Evolutionary conservation across 2,888 invertebrate genomes (phyloP).

Genomic region (Pelosia muscerda): DNA sequence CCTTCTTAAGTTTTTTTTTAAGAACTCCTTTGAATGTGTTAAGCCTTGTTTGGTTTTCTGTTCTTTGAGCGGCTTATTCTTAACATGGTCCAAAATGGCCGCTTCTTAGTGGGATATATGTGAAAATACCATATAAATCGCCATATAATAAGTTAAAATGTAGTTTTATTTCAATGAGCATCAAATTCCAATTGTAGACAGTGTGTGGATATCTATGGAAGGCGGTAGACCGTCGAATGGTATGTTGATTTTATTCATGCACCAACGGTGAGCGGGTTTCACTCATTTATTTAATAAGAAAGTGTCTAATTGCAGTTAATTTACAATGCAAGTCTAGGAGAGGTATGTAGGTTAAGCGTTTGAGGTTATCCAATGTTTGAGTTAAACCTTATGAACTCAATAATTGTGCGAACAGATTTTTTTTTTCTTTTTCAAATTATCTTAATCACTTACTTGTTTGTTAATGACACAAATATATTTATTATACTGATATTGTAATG

Average conservation of each 20-base stretch:
- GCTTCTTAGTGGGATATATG: too few species aligned
- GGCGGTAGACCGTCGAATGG: constrained; percentile 27
- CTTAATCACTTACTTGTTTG: background rate
- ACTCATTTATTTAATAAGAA: constrained; percentile 64
- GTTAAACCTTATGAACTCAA: constrained; percentile 7
- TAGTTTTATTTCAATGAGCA: too few species aligned
- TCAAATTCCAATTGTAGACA: too few species aligned
- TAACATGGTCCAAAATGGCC: too few species aligned
- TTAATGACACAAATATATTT: background rate
- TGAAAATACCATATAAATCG: too few species aligned
- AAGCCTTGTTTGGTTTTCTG: too few species aligned
- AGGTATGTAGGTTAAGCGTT: constrained; percentile 16
- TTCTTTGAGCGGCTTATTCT: too few species aligned
- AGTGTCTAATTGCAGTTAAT: constrained; percentile 60
- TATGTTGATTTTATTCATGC: constrained; percentile 59
- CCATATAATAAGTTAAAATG: too few species aligned
- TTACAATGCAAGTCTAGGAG: constrained; percentile 28
- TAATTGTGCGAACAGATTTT: background rate
- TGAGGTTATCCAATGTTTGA: background rate
- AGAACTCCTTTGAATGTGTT: too few species aligned
- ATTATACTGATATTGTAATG: background rate
- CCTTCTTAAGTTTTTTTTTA: too few species aligned
- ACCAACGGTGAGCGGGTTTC: constrained; percentile 58
- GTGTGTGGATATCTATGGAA: constrained; percentile 15
- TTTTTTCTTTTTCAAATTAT: background rate